These are phyloP conservation scores for Choreutis nemorana DNA, from an alignment of 2,888 invertebrate genomes.

Conservation along the genomic window DNA sequence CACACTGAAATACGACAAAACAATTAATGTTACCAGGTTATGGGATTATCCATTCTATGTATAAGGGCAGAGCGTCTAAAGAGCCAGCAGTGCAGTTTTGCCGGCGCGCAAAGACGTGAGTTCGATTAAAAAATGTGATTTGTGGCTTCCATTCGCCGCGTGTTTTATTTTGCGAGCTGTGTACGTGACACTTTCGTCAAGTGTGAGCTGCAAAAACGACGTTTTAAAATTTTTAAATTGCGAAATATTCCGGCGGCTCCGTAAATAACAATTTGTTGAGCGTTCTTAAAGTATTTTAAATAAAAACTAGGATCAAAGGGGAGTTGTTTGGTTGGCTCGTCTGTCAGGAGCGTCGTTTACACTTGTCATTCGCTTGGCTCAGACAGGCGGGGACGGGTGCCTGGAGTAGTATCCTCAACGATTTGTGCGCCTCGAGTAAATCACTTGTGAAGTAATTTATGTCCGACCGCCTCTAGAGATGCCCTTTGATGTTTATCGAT, in stretches of 20 bases:
- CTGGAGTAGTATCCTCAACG: conserved; percentile 43
- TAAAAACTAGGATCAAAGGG: no score
- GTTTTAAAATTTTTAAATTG: conserved; percentile 6
- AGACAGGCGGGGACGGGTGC: conserved; percentile 40
- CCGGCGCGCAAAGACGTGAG: conserved; percentile 38
- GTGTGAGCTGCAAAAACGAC: conserved; percentile 29
- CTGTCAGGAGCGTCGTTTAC: conserved; percentile 53
- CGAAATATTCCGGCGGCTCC: conserved; percentile 5
- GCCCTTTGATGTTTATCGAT: conserved; percentile 19
- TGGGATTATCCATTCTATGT: conserved; percentile 21
- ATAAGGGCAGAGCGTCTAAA: conserved; percentile 12
- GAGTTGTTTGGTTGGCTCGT: conserved; percentile 28
- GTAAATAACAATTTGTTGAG: conserved; percentile 15
- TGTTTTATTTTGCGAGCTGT: conserved; percentile 55
- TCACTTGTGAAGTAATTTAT: conserved; percentile 62
- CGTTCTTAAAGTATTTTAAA: conserved; percentile 16
- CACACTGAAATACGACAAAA: conserved; percentile 39
- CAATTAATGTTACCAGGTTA: conserved; percentile 8
- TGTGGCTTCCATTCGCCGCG: conserved; percentile 54
- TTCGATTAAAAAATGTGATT: conserved; percentile 66
- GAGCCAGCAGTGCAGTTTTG: conserved; percentile 15
- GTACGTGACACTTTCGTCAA: conserved; percentile 53
- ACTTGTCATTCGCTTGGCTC: conserved; percentile 30
- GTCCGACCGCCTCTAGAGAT: conserved; percentile 34
- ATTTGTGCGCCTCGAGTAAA: conserved; percentile 55